These are phyloP conservation scores for Danionella dracula DNA, from an alignment of 2,797 vertebrate genomes.

Conservation along the genomic window DNA sequence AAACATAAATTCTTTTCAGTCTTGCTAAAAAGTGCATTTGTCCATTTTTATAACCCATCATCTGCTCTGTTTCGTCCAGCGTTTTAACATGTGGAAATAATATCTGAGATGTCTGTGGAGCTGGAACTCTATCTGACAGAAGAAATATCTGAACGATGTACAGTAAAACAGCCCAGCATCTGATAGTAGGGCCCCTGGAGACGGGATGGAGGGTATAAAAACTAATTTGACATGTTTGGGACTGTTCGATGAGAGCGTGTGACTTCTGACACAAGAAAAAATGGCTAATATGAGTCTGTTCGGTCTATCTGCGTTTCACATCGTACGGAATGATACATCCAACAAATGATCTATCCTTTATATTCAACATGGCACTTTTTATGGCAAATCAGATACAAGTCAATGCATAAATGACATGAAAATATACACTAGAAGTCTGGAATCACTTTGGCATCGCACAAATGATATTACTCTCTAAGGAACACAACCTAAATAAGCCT, in stretches of 20 bases:
- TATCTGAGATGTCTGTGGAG: constrained; percentile 32
- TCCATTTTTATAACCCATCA: constrained; percentile 23
- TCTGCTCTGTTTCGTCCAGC: constrained; percentile 16
- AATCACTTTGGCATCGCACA: too few species aligned
- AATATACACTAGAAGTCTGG: too few species aligned
- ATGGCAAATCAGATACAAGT: too few species aligned
- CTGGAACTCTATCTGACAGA: constrained; percentile 38
- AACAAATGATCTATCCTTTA: background rate
- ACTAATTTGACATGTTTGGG: constrained; percentile 11
- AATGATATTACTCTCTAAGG: too few species aligned
- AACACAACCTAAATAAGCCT: too few species aligned
- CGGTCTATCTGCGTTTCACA: constrained; percentile 2
- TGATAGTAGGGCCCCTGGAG: constrained; percentile 14
- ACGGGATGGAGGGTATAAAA: background rate
- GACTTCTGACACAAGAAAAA: constrained; percentile 20
- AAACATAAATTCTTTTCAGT: constrained; percentile 13
- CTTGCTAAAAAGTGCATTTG: background rate
- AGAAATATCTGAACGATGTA: constrained; percentile 39
- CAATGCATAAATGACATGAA: too few species aligned
- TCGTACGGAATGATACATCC: constrained; percentile 1
- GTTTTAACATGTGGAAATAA: constrained; percentile 19
- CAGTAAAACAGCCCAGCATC: constrained; percentile 35
- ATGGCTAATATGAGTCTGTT: background rate
- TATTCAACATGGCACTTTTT: background rate
- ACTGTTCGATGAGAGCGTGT: constrained; percentile 13